A percentile compares a stretch with the other conserved stretches of the same genome.
phyloP scores from a whole-genome alignment of 2,888 invertebrate species.

The Bibio marci region DNA sequence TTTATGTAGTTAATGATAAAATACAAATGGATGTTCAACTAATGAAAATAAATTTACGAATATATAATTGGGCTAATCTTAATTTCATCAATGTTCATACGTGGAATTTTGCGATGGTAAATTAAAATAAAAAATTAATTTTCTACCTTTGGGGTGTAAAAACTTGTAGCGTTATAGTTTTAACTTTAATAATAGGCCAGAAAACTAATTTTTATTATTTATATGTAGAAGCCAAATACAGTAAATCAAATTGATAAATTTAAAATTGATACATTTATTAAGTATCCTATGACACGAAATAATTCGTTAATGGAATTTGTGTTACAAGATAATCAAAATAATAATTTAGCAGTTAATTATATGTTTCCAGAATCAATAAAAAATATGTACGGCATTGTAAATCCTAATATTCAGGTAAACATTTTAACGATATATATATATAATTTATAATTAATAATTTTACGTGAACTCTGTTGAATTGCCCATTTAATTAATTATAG shows the following conservation, averaged over 20 bases:
- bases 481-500: background rate
- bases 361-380: conserved; percentile 45
- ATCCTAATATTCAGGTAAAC: conserved; percentile 39
- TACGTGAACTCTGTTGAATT: no score
- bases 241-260: conserved; percentile 16
- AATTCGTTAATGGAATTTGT: conserved; percentile 25
- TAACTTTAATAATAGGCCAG: no score
- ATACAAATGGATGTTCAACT: conserved; percentile 23
- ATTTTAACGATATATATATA: no score
- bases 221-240: conserved; percentile 19
- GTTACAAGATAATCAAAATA: conserved; percentile 29
- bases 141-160: no score
- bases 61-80: conserved; percentile 40
- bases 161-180: no score
- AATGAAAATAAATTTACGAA: conserved; percentile 34
- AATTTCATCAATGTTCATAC: conserved; percentile 24
- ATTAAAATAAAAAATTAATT: conserved; percentile 9
- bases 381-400: conserved; percentile 31
- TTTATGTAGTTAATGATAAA: conserved; percentile 49
- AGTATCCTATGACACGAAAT: background rate
- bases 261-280: conserved; percentile 16
- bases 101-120: conserved; percentile 18
- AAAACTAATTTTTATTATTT: conserved; percentile 6
- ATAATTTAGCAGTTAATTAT: conserved; percentile 44
- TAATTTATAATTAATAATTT: no score